Base-by-base conservation (phyloP, 2,113 vertebrate genomes). In the Nansenia antarctica region DNA sequence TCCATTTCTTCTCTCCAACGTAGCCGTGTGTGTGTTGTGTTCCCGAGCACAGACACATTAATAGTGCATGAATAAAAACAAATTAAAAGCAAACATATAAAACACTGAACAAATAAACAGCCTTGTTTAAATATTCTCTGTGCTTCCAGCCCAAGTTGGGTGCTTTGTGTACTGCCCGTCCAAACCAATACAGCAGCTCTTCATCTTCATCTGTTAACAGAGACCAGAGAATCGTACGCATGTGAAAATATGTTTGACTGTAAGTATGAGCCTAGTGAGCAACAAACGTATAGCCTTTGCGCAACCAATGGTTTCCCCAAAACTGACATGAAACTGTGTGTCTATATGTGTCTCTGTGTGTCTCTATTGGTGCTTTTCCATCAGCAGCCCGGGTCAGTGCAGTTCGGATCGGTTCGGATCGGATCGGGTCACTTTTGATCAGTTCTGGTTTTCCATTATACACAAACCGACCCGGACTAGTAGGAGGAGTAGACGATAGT, bases 11-110 rank as follows among this genome's bases (percentile, higher is more conserved):
- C 65, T 77, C 54, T 75, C 61, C 63, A 73, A 53, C 68, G 62
- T 79, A 62, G 88, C 79, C 61, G 58, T 39, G 83, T 79, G 78
- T 85, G 88, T 89, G 81, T 83, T 88, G 78, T 85, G 34, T 80
- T 79, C 74, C 74, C 78, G 83, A 86, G 81, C 67, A 68, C 75
- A 64, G 67, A 20, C 63, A 81, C 77, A 85, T 89, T 86, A 88
- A 88, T 85, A 86, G 65, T 86, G 76, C 70, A 86, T 87, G 86
- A 79, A 74, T 69, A 53, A 31, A 73, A 60, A 65, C 67, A 83
- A 68, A 87, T 66, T 65, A 77, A 70, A 82, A n/a, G 81, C 75
- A 80, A 55, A 11, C 3, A n/a, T n/a, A n/a, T n/a, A n/a, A n/a
- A n/a, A 47, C 9, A 5, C 9, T 5, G 45, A 15, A 79, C 64